Evolutionary conservation across 2,113 vertebrate genomes (phyloP), one percentile per base, ranked within the genome.

Genomic region (Gobius niger): DNA sequence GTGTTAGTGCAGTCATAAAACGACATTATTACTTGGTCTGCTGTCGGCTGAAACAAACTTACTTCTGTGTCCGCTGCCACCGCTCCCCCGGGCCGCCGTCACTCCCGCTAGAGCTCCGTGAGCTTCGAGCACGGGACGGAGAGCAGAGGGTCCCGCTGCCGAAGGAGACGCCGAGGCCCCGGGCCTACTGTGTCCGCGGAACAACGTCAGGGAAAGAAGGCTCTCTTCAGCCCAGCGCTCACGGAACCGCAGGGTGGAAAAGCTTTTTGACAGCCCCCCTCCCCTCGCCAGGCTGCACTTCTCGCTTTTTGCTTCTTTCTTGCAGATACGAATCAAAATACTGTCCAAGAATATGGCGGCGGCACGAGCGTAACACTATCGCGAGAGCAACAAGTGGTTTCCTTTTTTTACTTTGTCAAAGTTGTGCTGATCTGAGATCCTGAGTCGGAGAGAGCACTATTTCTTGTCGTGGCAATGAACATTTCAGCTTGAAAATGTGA

Each of bases 271-370:
- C 91, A 91, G 91, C 85, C 90, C 82, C 78, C 86, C 87, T 91
- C 78, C 78, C 86, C 84, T 86, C 81, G 63, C 59, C 77, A 71
- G 84, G 90, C 85, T 80, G 83, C 73, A 85, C 90, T 86, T 85
- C 85, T 86, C 90, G 83, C 89, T 88, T 85, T 84, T 91, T 90
- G 76, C 87, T 83, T 81, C 90, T 90, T 54, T 91, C 87, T 88
- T 92, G 88, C 89, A 92, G 82, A 94, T 90, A 92, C 93, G 87
- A 94, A 95, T 92, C 96, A 96, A 95, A 96, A 96, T 95, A 96
- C 92, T 93, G 93, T 87, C 93, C 91, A 91, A 91, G 92, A 96
- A 96, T 94, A 96, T 96, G 96, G 96, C 95, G 96, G 94, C 93
- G 79, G 86, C 85, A 77, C 65, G 68, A 82, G 76, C 77, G 40